A percentile compares a stretch with the other conserved stretches of the same genome.
Conservation (phyloP, 2,797 vertebrate genomes). For the Scolopax bukidnonensis region DNA sequence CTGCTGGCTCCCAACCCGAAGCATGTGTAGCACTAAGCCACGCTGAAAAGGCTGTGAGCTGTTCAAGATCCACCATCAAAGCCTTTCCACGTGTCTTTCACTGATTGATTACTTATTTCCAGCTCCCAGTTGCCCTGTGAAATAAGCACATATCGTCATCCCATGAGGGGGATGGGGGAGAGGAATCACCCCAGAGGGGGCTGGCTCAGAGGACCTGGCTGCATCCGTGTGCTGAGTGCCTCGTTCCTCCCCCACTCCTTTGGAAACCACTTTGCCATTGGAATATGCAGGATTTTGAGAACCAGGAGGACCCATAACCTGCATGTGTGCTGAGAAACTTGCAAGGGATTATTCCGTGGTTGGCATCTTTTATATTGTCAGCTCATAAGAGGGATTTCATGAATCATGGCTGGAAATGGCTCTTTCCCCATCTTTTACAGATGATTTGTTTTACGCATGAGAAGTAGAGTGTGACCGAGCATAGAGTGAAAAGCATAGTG, state of each 20-base stretch:
- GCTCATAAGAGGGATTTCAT: neutral
- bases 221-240: neutral
- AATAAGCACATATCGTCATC: neutral
- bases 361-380: neutral
- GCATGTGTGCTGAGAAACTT: neutral
- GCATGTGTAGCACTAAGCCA: neutral
- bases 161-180: neutral
- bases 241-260: neutral
- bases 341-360: neutral
- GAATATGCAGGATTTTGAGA: neutral
- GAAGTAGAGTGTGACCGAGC: neutral
- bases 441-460: neutral
- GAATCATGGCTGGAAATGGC: conserved; percentile 35
- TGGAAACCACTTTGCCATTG: neutral
- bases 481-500: neutral
- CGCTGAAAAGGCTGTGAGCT: neutral
- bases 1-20: neutral
- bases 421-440: neutral
- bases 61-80: neutral
- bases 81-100: neutral
- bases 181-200: neutral
- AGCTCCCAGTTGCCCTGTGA: neutral
- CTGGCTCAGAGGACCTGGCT: neutral
- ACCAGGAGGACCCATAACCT: neutral
- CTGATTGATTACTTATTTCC: neutral